Evolutionary conservation across 2,888 invertebrate species (phyloP).

Genomic region (Leptopterna dolabrata): DNA sequence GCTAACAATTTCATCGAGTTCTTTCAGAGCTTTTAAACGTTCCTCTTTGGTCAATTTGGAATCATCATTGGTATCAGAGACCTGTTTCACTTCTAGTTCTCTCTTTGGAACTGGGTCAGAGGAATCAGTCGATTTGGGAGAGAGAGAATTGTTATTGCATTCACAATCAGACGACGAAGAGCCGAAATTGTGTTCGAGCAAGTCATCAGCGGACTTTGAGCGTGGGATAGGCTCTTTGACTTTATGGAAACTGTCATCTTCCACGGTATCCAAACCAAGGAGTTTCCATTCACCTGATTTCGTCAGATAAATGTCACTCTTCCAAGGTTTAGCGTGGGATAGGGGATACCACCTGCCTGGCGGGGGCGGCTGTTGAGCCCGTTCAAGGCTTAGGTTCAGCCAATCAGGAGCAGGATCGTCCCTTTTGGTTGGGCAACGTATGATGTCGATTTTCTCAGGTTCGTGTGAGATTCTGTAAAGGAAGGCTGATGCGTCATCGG

Average conservation of each 20-base stretch:
- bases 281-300: constrained; percentile 61
- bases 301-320: constrained; percentile 61
- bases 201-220: constrained; percentile 54
- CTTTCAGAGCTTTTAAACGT: constrained; percentile 62
- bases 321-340: constrained; percentile 59
- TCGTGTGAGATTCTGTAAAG: constrained; percentile 22
- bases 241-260: constrained; percentile 17
- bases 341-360: constrained; percentile 58
- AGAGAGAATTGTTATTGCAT: constrained; percentile 59
- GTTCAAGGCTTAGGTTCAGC: constrained; percentile 54
- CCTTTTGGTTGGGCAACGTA: constrained; percentile 44
- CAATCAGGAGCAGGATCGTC: constrained; percentile 54
- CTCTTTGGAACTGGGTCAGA: constrained; percentile 15
- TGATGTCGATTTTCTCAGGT: constrained; percentile 42
- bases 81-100: not conserved
- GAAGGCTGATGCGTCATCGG: constrained; percentile 62
- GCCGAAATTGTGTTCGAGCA: constrained; percentile 40
- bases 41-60: constrained; percentile 62
- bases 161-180: constrained; percentile 60
- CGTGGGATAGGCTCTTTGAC: constrained; percentile 5
- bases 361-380: constrained; percentile 48
- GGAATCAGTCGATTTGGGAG: constrained; percentile 59
- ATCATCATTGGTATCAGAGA: not conserved
- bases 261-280: constrained; percentile 38
- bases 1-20: constrained; percentile 64